Conservation (phyloP, 2,113 vertebrate genomes). For the Notothenia coriiceps region DNA sequence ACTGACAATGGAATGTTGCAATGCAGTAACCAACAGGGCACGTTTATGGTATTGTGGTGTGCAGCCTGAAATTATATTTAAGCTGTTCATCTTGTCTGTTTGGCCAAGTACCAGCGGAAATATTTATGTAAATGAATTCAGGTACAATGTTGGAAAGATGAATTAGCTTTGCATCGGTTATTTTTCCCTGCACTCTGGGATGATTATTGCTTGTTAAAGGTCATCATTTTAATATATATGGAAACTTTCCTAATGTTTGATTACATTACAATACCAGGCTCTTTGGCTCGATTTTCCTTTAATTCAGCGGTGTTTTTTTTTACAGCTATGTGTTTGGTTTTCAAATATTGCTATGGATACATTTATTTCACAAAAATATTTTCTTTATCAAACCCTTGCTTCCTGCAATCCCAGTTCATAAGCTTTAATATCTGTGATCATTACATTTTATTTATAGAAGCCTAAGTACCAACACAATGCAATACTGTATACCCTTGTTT, state of each 20-base stretch:
- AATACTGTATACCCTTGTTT: not conserved
- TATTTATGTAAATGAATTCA: conserved; percentile 43
- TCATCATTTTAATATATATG: conserved; percentile 18
- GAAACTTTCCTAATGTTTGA: conserved; percentile 9
- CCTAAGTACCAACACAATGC: too few species aligned
- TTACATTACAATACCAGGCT: not conserved
- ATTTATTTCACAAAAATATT: not conserved
- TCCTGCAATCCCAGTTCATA: not conserved
- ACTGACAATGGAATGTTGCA: conserved; percentile 18
- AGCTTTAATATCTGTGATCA: not conserved
- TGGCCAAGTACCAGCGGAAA: not conserved
- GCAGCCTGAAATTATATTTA: conserved; percentile 30
- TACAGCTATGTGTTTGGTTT: not conserved
- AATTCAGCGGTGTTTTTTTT: not conserved
- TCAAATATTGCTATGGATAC: too few species aligned
- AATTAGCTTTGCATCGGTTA: conserved; percentile 31
- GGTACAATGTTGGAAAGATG: conserved; percentile 18
- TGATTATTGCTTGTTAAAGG: conserved; percentile 37
- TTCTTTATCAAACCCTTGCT: not conserved
- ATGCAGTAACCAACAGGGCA: conserved; percentile 19
- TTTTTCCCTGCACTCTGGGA: conserved; percentile 8
- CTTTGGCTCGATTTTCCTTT: not conserved
- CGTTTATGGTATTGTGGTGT: not conserved
- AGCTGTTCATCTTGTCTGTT: conserved; percentile 26
- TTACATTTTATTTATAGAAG: too few species aligned